Percentiles rank a stretch among this genome's conserved stretches.
These are phyloP conservation scores for Myotis davidii DNA, from an alignment of 2,113 vertebrate species.

Conservation along the genomic window DNA sequence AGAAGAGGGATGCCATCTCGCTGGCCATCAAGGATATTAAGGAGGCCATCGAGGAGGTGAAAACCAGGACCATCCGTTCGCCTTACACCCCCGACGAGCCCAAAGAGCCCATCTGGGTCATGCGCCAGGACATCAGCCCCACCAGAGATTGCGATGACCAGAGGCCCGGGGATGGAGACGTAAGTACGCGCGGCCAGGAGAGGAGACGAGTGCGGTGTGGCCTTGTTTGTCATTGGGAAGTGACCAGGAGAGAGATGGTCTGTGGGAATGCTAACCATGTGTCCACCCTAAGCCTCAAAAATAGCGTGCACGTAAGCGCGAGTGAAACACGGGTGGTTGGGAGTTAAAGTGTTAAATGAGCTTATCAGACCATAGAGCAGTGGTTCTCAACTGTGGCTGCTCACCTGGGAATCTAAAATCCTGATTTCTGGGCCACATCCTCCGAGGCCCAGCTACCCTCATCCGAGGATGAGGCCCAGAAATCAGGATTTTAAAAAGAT, in stretches of 20 bases:
- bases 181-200: constrained; percentile 85
- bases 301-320: too few species aligned
- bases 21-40: constrained; percentile 98
- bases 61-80: constrained; percentile 96
- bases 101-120: constrained; percentile 98
- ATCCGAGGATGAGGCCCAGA: too few species aligned
- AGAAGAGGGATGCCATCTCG: constrained; percentile 96
- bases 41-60: constrained; percentile 98
- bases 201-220: background rate
- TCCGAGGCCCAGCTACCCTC: too few species aligned
- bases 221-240: background rate
- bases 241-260: background rate
- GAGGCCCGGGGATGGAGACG: constrained; percentile 90
- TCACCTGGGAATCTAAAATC: too few species aligned
- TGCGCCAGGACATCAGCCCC: constrained; percentile 97
- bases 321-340: background rate
- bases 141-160: constrained; percentile 93
- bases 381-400: too few species aligned
- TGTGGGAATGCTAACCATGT: background rate
- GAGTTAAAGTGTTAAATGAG: background rate
- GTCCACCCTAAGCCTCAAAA: background rate
- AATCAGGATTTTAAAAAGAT: too few species aligned
- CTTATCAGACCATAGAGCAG: background rate
- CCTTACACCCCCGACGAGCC: constrained; percentile 98
- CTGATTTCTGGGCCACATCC: too few species aligned